Percentiles rank a stretch among this genome's conserved stretches.
phyloP scores from a whole-genome alignment of 2,113 vertebrate genomes.

The Peromyscus californicus region DNA sequence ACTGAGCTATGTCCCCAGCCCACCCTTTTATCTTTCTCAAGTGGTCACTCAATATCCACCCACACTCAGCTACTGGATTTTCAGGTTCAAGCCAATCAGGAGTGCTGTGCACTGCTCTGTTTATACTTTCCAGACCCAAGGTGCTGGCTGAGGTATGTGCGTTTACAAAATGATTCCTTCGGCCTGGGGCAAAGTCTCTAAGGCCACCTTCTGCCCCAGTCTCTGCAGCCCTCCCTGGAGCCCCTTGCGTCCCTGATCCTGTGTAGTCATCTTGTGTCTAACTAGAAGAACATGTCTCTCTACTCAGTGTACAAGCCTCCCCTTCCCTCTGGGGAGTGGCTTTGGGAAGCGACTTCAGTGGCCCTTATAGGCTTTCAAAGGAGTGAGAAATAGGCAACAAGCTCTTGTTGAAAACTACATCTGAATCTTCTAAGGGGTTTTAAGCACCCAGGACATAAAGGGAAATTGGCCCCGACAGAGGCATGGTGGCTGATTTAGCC shows the following conservation, averaged over 20 bases:
- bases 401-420: not conserved
- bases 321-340: not conserved
- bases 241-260: fast-evolving
- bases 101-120: fast-evolving
- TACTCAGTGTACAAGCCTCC: fast-evolving
- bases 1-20: not conserved
- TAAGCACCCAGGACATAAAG: not conserved
- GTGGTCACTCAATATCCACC: too few species aligned
- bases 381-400: not conserved
- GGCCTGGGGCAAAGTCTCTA: not conserved
- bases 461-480: slow-evolving; percentile 26
- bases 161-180: fast-evolving
- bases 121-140: not conserved
- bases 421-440: not conserved
- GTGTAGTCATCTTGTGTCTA: fast-evolving
- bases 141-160: too few species aligned
- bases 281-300: fast-evolving
- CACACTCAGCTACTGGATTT: fast-evolving
- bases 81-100: not conserved
- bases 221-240: fast-evolving
- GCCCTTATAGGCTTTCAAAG: fast-evolving
- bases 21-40: too few species aligned
- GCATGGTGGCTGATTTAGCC: fast-evolving
- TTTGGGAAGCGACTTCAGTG: not conserved
- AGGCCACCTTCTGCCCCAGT: fast-evolving